Conservation (phyloP, 2,797 vertebrate species). For the Cryptoprocta ferox region DNA sequence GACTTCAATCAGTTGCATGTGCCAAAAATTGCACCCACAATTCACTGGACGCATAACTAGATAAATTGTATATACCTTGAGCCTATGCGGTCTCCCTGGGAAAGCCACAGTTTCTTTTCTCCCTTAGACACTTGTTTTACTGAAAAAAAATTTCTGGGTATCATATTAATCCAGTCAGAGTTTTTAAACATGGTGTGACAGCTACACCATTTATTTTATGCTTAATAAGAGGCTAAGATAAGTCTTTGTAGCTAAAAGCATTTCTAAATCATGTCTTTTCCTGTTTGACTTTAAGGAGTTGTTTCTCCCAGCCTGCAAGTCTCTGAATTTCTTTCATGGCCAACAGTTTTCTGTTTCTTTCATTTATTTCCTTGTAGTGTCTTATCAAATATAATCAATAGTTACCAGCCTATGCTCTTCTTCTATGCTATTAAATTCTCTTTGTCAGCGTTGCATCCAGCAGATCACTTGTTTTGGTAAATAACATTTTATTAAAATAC, state of each 20-base stretch:
- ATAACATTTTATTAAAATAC: too few relatives aligned
- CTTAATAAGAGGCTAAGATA: not conserved
- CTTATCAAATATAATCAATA: not conserved
- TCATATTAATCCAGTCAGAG: not conserved
- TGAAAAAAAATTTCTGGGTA: not conserved
- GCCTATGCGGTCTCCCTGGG: not conserved
- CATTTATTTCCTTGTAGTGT: not conserved
- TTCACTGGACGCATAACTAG: not conserved
- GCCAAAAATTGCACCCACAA: not conserved
- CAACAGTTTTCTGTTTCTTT: not conserved
- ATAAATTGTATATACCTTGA: not conserved
- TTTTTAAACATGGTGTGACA: not conserved
- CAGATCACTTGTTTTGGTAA: too few relatives aligned
- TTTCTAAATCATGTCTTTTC: not conserved
- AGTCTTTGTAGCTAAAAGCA: not conserved
- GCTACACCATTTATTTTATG: not conserved
- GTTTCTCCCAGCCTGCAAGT: not conserved
- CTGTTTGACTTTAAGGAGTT: not conserved
- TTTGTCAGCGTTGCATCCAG: not conserved
- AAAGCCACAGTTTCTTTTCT: not conserved
- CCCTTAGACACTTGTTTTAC: not conserved
- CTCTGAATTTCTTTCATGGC: not conserved
- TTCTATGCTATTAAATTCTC: not conserved
- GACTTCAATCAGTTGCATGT: not conserved
- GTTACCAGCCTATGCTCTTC: too few relatives aligned